Base-by-base conservation (phyloP, 2,113 vertebrate species). In the Arvicanthis niloticus region DNA sequence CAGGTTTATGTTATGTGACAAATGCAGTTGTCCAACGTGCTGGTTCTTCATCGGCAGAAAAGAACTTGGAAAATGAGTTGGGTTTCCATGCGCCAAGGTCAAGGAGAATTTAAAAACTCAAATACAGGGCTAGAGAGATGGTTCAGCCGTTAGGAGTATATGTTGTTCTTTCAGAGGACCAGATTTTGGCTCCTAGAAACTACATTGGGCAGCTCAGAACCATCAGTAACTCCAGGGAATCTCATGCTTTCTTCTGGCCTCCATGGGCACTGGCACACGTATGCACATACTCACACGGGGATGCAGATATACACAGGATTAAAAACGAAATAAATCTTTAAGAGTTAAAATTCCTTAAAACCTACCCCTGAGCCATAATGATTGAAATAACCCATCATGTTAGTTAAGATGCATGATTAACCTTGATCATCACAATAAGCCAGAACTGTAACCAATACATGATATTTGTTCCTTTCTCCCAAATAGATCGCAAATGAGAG, bases 341-440 rank as follows among this genome's bases (percentile, higher is more conserved):
- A 85, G 24, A 45, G 26, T 45, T 45, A 31, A 65, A 80, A 91
- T 96, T 91, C 19, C 16, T 93, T 95, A 89, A 60, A 93, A 91
- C 92, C 80, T 96, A 48, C 10, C 95, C 13, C 42, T 78, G 45
- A 42, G 56, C 42, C 22, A 29, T 87, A 97, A 80, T 60, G 90
- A 93, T 92, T 92, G 81, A 93, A 70, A 62, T 56, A 95, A 94
- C n/a, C 72, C 29, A 97, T 31, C 45, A 37, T 58, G 45, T 15
- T 80, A 62, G 62, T 87, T 92, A 82, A 96, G 95, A 89, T n/a
- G 67, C 82, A 93, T 6, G 89, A 93, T 89, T 97, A 94, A 97
- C 92, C 10, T 93, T 72, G 29, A 60, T 86, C 58, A 42, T 60
- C 77, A 42, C 45, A 89, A 24, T 65, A 77, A 93, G 72, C 31